A percentile compares a stretch with the other conserved stretches of the same genome.
phyloP scores from a whole-genome alignment of 2,113 vertebrate species.

The Eretmochelys imbricata region DNA sequence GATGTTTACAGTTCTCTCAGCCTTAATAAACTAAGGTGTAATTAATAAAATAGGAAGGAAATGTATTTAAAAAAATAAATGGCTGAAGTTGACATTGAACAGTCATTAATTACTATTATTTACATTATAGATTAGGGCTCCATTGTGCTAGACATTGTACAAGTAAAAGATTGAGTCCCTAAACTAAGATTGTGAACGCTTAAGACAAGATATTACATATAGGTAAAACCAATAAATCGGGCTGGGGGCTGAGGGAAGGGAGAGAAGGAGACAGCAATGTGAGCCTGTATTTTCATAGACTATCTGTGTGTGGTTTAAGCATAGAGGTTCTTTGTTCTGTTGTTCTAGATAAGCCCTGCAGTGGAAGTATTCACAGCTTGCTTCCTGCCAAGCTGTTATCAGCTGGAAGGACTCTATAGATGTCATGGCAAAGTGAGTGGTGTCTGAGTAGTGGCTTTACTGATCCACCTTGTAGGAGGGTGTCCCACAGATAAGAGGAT shows the following conservation, averaged over 20 bases:
- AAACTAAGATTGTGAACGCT: no score
- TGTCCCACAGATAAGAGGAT: accelerated
- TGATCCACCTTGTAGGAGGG: not conserved
- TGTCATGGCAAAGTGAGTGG: not conserved
- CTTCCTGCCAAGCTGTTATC: accelerated
- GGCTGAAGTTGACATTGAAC: not conserved
- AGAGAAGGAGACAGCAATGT: not conserved
- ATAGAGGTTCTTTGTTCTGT: not conserved
- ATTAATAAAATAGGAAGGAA: not conserved
- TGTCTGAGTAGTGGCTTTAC: accelerated
- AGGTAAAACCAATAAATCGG: not conserved
- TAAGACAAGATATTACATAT: not conserved
- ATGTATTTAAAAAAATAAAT: not conserved
- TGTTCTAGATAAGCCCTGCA: accelerated
- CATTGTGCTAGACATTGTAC: no score
- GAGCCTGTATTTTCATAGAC: not conserved
- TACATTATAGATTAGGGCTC: not conserved
- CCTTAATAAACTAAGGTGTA: not conserved
- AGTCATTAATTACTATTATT: not conserved
- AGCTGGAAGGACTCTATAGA: accelerated
- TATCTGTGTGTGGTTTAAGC: accelerated
- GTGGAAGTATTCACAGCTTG: not conserved
- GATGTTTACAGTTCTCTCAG: not conserved
- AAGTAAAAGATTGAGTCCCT: not conserved
- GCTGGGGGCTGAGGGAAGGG: not conserved